Percentiles rank a stretch among this genome's conserved stretches.
Evolutionary conservation across 2,888 invertebrate genomes (phyloP).

Genomic region (Caenorhabditis plicata): DNA sequence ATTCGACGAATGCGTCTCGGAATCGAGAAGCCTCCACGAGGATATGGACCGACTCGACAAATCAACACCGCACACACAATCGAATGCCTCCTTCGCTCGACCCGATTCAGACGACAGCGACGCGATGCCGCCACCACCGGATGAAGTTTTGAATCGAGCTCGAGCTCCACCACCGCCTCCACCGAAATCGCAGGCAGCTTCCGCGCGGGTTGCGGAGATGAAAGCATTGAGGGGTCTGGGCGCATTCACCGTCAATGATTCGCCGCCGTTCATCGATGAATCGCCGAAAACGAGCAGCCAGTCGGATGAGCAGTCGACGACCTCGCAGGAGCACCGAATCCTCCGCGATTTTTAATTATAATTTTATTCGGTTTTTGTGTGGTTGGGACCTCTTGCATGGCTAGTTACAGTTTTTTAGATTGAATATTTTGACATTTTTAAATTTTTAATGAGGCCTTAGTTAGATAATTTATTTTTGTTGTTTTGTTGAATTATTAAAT

Average conservation of each 20-base stretch:
- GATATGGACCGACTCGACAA: conserved; percentile 51
- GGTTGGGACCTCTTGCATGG: no score
- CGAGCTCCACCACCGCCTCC: conserved; percentile 51
- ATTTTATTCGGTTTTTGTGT: no score
- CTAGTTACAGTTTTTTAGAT: no score
- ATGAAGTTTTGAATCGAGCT: conserved; percentile 15
- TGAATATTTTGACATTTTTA: conserved; percentile 31
- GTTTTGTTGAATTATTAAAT: no score
- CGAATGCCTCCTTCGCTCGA: conserved; percentile 28
- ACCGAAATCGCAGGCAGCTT: conserved; percentile 37
- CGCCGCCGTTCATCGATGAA: conserved; percentile 56
- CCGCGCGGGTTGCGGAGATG: conserved; percentile 35
- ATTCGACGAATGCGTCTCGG: conserved; percentile 48
- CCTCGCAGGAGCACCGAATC: no score
- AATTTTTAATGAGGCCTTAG: conserved; percentile 36
- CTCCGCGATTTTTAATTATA: no score
- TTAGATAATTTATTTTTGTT: conserved; percentile 10
- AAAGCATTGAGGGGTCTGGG: no score
- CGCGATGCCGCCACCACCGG: conserved; percentile 50
- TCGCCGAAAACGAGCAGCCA: conserved; percentile 40
- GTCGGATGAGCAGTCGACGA: conserved; percentile 23
- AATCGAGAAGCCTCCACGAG: conserved; percentile 50
- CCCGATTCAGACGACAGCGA: conserved; percentile 41
- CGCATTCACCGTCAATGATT: conserved; percentile 14
- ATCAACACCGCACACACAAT: conserved; percentile 25